Percentiles rank a stretch among this genome's conserved stretches.
Evolutionary conservation across 2,797 vertebrate species (phyloP).

Genomic region (Furcifer pardalis): DNA sequence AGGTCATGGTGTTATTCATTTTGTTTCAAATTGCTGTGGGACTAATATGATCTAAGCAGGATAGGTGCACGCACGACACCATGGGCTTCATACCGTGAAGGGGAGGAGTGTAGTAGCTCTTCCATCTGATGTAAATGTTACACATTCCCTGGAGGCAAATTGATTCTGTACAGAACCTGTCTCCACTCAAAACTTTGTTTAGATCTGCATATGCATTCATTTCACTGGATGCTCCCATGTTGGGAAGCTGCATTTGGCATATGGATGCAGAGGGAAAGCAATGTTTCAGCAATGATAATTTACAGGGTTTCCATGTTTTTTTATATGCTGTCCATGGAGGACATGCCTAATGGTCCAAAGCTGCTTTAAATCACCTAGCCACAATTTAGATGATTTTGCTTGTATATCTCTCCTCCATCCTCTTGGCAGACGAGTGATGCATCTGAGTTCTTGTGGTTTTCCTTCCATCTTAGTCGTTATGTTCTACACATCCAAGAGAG

Average conservation of each 20-base stretch:
- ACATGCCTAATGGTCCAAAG: neutral
- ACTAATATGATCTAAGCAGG: too few species aligned
- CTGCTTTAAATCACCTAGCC: neutral
- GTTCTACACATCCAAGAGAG: slow-evolving; percentile 84
- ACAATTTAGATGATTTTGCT: neutral
- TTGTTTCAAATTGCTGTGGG: neutral
- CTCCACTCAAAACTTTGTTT: neutral
- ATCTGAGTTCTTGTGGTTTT: neutral
- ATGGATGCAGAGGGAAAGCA: neutral
- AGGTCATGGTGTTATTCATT: neutral
- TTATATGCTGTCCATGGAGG: neutral
- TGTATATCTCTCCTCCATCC: neutral
- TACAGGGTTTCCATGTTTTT: neutral
- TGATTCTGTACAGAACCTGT: neutral
- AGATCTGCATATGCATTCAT: neutral
- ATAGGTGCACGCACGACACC: neutral
- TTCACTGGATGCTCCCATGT: neutral
- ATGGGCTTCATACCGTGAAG: neutral
- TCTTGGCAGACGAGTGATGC: neutral
- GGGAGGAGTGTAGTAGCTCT: neutral
- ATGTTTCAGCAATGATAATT: neutral
- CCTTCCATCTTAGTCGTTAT: slow-evolving; percentile 73
- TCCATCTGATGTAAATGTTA: neutral
- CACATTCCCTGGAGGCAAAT: neutral
- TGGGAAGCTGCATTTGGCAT: neutral